Conservation (phyloP, 1,140 invertebrate species). For the Orius insidiosus region DNA sequence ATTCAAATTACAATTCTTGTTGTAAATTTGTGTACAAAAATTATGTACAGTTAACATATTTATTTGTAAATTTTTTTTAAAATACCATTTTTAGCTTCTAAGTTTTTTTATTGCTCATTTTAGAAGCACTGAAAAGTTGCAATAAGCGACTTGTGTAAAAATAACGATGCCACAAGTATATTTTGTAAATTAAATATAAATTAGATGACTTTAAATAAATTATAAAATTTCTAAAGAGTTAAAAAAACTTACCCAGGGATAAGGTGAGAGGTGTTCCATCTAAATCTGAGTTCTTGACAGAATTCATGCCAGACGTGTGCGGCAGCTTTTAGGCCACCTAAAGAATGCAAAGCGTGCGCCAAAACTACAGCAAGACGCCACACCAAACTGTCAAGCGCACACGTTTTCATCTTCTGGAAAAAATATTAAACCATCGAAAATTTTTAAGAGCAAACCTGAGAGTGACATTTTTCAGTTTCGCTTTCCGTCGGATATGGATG, state of each 20-base stretch:
- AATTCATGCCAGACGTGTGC: slow-evolving; percentile 89
- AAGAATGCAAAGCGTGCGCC: slow-evolving; percentile 54
- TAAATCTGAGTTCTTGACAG: slow-evolving; percentile 68
- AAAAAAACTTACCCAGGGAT: slow-evolving; percentile 81
- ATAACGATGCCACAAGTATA: no score
- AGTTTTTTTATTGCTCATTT: no score
- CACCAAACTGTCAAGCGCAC: slow-evolving; percentile 56
- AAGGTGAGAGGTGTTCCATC: slow-evolving; percentile 65
- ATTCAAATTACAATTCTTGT: no score
- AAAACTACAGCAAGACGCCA: slow-evolving; percentile 70
- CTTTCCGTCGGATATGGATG: slow-evolving; percentile 23
- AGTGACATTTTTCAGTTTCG: slow-evolving; percentile 5
- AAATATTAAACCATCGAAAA: slow-evolving; percentile 5
- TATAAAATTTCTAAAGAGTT: no score
- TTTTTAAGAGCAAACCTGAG: slow-evolving; percentile 5
- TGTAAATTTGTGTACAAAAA: no score
- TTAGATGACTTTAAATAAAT: no score
- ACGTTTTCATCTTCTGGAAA: slow-evolving; percentile 46
- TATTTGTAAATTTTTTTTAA: no score
- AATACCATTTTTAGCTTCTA: no score
- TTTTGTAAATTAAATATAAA: no score
- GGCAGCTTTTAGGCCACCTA: slow-evolving; percentile 60
- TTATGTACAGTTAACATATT: no score
- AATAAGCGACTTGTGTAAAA: no score
- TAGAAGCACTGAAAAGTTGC: no score